These are phyloP conservation scores for Rhombomys opimus DNA, from an alignment of 2,113 vertebrate species.

Conservation along the genomic window DNA sequence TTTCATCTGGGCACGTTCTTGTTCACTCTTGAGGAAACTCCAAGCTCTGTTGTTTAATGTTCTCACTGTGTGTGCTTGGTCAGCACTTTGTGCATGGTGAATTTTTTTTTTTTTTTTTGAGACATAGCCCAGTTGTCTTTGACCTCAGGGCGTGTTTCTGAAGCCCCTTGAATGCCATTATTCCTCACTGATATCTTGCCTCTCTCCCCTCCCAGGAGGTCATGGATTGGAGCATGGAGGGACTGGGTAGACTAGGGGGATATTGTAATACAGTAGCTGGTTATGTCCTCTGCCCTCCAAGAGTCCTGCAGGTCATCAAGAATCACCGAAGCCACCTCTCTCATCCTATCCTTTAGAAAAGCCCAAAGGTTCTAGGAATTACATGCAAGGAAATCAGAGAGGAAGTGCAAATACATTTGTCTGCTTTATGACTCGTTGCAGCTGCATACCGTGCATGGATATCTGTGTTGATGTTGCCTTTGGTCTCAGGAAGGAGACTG, in stretches of 20 bases:
- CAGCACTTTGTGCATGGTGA: background rate
- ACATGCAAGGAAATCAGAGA: background rate
- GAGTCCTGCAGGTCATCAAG: background rate
- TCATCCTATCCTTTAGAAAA: background rate
- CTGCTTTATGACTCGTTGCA: background rate
- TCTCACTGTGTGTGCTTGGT: background rate
- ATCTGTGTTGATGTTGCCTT: slow-evolving; percentile 8
- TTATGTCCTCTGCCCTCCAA: background rate
- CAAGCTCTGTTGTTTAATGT: background rate
- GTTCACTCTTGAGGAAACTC: background rate
- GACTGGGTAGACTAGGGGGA: background rate
- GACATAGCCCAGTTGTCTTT: background rate
- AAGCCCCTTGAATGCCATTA: background rate
- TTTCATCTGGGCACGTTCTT: background rate
- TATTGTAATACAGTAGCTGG: background rate
- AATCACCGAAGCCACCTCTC: background rate
- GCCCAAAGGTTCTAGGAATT: background rate
- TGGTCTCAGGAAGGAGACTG: background rate
- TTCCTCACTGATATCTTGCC: background rate
- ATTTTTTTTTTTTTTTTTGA: background rate
- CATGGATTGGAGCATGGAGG: background rate
- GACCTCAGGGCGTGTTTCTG: background rate
- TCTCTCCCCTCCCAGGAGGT: background rate
- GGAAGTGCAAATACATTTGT: background rate
- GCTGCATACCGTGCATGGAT: background rate